Conservation (phyloP, 2,113 vertebrate species). For the Petrocephalus microphthalmus region DNA sequence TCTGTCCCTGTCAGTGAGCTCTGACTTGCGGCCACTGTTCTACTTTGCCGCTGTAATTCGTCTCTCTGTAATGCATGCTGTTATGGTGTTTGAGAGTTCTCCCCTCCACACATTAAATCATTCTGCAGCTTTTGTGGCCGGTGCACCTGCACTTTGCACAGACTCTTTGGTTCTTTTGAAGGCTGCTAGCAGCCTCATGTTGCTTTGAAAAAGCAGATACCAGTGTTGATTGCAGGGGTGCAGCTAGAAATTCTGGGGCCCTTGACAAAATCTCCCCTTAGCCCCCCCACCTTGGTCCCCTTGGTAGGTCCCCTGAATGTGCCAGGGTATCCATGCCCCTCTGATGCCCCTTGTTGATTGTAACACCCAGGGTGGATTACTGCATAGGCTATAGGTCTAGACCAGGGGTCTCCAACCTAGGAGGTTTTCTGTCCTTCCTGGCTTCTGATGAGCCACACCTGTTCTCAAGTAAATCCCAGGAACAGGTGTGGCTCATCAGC, state of each 20-base stretch:
- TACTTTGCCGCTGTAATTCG: not conserved
- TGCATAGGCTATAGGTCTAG: not conserved
- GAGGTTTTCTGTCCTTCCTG: too few species aligned
- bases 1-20: not conserved
- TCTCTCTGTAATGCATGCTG: not conserved
- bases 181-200: not conserved
- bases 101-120: not conserved
- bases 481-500: too few species aligned
- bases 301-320: too few species aligned
- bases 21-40: not conserved
- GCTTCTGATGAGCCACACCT: too few species aligned
- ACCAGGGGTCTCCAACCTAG: too few species aligned
- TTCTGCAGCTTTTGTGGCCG: not conserved
- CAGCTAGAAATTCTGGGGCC: not conserved
- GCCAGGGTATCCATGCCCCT: not conserved
- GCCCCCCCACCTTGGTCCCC: too few species aligned
- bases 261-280: too few species aligned
- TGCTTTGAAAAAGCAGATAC: not conserved
- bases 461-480: too few species aligned
- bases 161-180: not conserved
- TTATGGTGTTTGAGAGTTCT: not conserved
- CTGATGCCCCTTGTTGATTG: not conserved
- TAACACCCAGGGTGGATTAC: not conserved
- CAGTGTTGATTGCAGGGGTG: not conserved
- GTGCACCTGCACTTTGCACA: not conserved